Evolutionary conservation across 1,140 invertebrate species (phyloP).

Genomic region (Drosophila ogumai): DNA sequence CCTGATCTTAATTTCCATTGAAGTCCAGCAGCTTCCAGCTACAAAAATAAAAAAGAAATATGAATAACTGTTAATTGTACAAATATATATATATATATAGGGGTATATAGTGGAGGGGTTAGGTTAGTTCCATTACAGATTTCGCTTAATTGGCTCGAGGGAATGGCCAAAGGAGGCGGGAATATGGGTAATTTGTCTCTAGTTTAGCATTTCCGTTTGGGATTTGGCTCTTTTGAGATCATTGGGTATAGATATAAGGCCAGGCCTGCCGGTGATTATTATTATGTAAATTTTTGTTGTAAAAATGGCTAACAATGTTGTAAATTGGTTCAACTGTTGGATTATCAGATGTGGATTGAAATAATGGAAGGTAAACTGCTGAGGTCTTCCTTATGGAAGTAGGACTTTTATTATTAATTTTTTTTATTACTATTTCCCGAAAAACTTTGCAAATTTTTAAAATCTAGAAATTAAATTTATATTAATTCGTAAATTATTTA

Average conservation of each 20-base stretch:
- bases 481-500: too few relatives aligned
- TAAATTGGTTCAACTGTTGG: conserved; percentile 9
- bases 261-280: conserved; percentile 27
- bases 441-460: too few relatives aligned
- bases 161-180: conserved; percentile 13
- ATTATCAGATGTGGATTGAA: not conserved
- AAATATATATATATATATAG: conserved; percentile 28
- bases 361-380: not conserved
- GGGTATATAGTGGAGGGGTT: conserved; percentile 12
- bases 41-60: conserved; percentile 10
- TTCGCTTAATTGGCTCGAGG: conserved; percentile 40
- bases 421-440: too few relatives aligned
- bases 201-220: conserved; percentile 50
- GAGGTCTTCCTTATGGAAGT: not conserved
- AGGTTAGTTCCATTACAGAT: conserved; percentile 34
- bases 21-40: conserved; percentile 21
- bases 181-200: conserved; percentile 37
- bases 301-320: conserved; percentile 34
- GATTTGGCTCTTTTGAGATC: conserved; percentile 18
- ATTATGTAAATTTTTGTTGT: conserved; percentile 35
- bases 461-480: too few relatives aligned
- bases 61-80: conserved; percentile 46
- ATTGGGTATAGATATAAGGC: conserved; percentile 3
- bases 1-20: conserved; percentile 42
- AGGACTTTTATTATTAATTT: too few relatives aligned